phyloP scores from a whole-genome alignment of 1,140 invertebrate species.

The Drosophila nigromelanica region DNA sequence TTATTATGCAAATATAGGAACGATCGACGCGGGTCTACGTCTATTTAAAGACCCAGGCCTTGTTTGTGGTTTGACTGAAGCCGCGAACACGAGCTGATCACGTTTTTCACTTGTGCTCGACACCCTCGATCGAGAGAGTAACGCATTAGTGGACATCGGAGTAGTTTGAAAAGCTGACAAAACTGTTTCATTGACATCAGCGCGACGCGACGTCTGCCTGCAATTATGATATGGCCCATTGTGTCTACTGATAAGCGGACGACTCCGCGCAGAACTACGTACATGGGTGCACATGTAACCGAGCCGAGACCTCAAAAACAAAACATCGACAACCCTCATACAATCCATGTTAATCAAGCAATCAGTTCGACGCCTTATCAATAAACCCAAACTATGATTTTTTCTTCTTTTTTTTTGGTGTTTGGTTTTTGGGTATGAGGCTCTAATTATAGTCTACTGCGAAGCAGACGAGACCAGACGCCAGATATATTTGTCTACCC shows the following conservation, averaged over 20 bases:
- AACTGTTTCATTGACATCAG: slow-evolving; percentile 47
- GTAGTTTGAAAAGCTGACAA: slow-evolving; percentile 29
- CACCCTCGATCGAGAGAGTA: slow-evolving; percentile 29
- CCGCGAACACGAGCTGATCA: slow-evolving; percentile 65
- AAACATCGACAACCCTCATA: slow-evolving; percentile 16
- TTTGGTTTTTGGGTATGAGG: slow-evolving; percentile 4
- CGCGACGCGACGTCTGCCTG: slow-evolving; percentile 37
- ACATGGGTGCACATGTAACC: background rate
- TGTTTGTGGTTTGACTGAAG: slow-evolving; percentile 43
- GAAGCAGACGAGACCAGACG: slow-evolving; percentile 22
- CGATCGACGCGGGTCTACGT: slow-evolving; percentile 30
- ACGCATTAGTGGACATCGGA: slow-evolving; percentile 5
- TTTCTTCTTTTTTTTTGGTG: slow-evolving; percentile 5
- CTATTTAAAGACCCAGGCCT: slow-evolving; percentile 59
- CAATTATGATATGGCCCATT: slow-evolving; percentile 45
- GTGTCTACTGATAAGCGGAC: slow-evolving; percentile 41
- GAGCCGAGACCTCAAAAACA: slow-evolving; percentile 19
- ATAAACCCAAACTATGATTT: slow-evolving; percentile 23
- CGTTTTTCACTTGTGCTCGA: slow-evolving; percentile 66
- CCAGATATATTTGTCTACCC: slow-evolving; percentile 10
- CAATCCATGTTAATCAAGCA: slow-evolving; percentile 44
- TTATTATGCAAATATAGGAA: slow-evolving; percentile 73
- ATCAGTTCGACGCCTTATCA: slow-evolving; percentile 47
- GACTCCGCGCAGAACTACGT: slow-evolving; percentile 17
- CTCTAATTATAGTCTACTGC: slow-evolving; percentile 42